Percentiles rank a stretch among this genome's conserved stretches.
Conservation (phyloP, 2,797 vertebrate genomes). For the Bucorvus abyssinicus region DNA sequence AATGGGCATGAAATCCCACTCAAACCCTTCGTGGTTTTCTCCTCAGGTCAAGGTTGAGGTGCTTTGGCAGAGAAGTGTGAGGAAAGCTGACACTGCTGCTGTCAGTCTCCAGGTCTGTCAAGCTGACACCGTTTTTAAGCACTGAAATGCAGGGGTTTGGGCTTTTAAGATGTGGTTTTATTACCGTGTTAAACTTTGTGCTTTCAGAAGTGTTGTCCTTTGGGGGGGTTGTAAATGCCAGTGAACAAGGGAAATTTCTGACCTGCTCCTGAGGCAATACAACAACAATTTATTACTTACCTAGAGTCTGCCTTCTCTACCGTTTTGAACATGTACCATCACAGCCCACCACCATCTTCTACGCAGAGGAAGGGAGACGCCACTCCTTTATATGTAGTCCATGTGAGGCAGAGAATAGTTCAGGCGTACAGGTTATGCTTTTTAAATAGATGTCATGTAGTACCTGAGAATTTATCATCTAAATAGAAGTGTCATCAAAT, state of each 20-base stretch:
- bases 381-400: not conserved
- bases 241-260: not conserved
- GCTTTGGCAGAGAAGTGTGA: constrained; percentile 62
- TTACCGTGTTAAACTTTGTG: not conserved
- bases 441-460: not conserved
- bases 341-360: not conserved
- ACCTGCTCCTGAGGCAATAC: not conserved
- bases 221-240: not conserved
- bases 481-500: not conserved
- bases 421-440: not conserved
- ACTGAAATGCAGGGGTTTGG: not conserved
- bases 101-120: constrained; percentile 66
- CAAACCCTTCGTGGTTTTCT: constrained; percentile 49
- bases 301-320: not conserved
- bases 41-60: constrained; percentile 70
- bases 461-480: not conserved
- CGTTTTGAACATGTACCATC: not conserved
- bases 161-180: constrained; percentile 43
- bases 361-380: not conserved
- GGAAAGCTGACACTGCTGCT: constrained; percentile 55
- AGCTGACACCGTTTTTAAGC: constrained; percentile 51
- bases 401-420: not conserved
- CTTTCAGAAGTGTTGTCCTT: not conserved
- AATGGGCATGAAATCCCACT: constrained; percentile 55
- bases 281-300: not conserved